These are phyloP conservation scores for Platyscapa corneri DNA, from an alignment of 1,140 invertebrate genomes.

Conservation along the genomic window DNA sequence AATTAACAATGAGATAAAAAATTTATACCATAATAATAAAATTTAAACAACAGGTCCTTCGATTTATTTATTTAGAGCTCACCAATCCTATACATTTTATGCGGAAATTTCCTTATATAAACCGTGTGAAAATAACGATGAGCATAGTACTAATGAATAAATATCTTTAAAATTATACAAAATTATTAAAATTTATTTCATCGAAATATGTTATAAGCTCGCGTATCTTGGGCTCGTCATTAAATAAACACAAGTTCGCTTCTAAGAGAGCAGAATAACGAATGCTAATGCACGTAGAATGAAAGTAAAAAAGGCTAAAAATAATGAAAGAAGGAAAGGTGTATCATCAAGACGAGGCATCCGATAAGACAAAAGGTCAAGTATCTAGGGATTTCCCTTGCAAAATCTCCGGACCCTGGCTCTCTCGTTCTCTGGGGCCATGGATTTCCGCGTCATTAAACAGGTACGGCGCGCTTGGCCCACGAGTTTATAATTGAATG, in stretches of 20 bases:
- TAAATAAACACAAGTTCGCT: slow-evolving; percentile 31
- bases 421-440: slow-evolving; percentile 49
- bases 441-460: slow-evolving; percentile 73
- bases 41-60: too few species aligned
- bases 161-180: neutral
- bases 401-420: neutral
- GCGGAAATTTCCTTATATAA: neutral
- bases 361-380: slow-evolving; percentile 52
- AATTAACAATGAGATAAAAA: too few species aligned
- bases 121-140: neutral
- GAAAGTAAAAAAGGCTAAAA: slow-evolving; percentile 13
- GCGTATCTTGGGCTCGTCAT: neutral
- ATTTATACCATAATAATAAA: too few species aligned
- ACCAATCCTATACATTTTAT: too few species aligned
- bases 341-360: slow-evolving; percentile 14
- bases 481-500: slow-evolving; percentile 71
- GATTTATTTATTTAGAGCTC: too few species aligned
- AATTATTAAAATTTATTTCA: neutral
- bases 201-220: neutral
- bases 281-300: neutral
- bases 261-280: slow-evolving; percentile 19
- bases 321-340: neutral
- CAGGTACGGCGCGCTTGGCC: slow-evolving; percentile 61
- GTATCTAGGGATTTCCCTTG: slow-evolving; percentile 20
- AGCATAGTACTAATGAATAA: neutral